These are phyloP conservation scores for Neoascia interrupta DNA, from an alignment of 2,888 invertebrate species.

Conservation along the genomic window DNA sequence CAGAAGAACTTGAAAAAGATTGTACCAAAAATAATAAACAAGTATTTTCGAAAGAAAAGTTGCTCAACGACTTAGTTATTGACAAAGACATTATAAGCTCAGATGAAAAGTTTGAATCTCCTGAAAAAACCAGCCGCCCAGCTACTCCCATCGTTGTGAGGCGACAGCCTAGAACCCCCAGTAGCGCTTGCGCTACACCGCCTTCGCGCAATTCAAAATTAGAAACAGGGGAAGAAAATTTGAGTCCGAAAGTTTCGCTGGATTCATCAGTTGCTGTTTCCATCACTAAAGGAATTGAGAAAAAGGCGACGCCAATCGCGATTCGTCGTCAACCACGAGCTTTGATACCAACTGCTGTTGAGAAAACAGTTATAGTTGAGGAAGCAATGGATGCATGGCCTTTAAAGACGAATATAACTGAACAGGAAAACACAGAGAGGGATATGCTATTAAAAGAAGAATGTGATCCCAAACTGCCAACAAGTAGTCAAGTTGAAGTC, in stretches of 20 bases:
- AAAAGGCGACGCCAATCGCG: constrained; percentile 75
- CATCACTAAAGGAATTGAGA: constrained; percentile 35
- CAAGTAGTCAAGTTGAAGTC: constrained; percentile 60
- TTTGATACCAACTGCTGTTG: constrained; percentile 69
- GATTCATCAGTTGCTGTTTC: constrained; percentile 21
- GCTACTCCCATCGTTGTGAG: constrained; percentile 78
- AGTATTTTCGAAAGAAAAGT: constrained; percentile 51
- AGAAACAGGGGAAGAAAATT: not conserved
- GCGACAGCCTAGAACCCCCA: constrained; percentile 76
- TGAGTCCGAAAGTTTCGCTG: constrained; percentile 15
- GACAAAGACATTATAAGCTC: constrained; percentile 77
- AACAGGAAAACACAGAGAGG: not conserved
- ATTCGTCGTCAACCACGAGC: constrained; percentile 77
- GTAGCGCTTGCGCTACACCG: constrained; percentile 52
- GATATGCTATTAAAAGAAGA: constrained; percentile 13
- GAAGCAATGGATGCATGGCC: constrained; percentile 78
- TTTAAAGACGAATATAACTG: constrained; percentile 31
- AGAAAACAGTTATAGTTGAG: constrained; percentile 73
- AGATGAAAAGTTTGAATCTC: constrained; percentile 78
- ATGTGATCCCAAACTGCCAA: not conserved
- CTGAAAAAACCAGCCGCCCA: constrained; percentile 75
- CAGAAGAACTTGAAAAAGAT: not conserved
- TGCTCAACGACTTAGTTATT: constrained; percentile 71
- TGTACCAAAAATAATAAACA: not conserved
- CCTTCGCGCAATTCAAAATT: not conserved